Conservation (phyloP, 2,888 invertebrate species). For the Caenorhabditis japonica region DNA sequence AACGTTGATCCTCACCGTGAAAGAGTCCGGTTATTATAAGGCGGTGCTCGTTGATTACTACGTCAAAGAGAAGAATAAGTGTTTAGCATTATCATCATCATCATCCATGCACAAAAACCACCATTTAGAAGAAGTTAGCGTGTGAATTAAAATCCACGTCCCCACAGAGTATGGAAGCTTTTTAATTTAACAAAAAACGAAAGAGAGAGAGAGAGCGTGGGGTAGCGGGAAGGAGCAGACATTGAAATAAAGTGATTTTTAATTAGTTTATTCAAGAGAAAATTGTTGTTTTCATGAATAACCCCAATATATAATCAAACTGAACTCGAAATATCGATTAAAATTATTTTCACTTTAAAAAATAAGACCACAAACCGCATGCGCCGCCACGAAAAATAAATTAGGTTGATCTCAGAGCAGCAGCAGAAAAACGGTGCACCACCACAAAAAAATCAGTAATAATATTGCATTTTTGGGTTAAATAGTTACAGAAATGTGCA, state of each 20-base stretch:
- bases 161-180: too few species aligned
- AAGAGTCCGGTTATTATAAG: background rate
- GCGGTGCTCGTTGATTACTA: too few species aligned
- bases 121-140: constrained; percentile 13
- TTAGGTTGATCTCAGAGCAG: too few species aligned
- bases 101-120: constrained; percentile 42
- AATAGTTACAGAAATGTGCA: constrained; percentile 16
- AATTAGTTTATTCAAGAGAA: constrained; percentile 4
- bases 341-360: too few species aligned
- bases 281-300: background rate
- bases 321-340: background rate
- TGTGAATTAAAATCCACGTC: too few species aligned
- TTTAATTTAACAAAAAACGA: too few species aligned
- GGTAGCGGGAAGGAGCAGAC: constrained; percentile 15
- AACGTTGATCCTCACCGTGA: too few species aligned
- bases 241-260: constrained; percentile 12
- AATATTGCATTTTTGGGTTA: background rate
- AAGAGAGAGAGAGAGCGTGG: constrained; percentile 9
- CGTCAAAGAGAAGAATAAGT: too few species aligned
- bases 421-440: constrained; percentile 8
- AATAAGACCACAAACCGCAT: constrained; percentile 38
- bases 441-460: constrained; percentile 19
- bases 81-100: constrained; percentile 3
- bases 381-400: constrained; percentile 7
- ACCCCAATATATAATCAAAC: background rate